These are phyloP conservation scores for Oostethus manadensis DNA, from an alignment of 2,113 vertebrate genomes.

Conservation along the genomic window DNA sequence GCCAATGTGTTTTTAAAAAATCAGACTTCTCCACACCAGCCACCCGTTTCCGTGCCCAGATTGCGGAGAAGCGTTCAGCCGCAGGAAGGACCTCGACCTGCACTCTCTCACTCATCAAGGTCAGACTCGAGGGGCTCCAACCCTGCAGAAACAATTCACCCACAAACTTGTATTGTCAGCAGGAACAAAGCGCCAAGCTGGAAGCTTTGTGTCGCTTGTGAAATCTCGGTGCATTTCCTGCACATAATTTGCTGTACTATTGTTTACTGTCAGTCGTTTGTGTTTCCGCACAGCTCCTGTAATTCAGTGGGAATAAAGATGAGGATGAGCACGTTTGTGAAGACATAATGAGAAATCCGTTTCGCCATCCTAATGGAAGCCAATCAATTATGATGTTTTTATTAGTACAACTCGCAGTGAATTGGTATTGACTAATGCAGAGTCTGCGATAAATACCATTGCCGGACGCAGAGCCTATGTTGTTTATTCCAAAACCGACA, in stretches of 20 bases:
- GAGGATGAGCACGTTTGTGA: background rate
- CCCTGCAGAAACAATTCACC: background rate
- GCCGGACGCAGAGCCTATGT: constrained; percentile 13
- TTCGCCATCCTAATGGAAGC: constrained; percentile 11
- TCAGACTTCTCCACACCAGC: constrained; percentile 83
- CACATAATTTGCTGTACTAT: background rate
- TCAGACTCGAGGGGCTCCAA: constrained; percentile 39
- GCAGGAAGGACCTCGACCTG: constrained; percentile 82
- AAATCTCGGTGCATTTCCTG: background rate
- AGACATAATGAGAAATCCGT: constrained; percentile 6
- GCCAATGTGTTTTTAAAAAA: background rate
- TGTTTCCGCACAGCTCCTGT: background rate
- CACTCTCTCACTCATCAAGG: constrained; percentile 83
- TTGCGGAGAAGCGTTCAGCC: constrained; percentile 82
- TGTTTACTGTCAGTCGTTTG: background rate
- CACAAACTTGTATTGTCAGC: background rate
- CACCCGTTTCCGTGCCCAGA: constrained; percentile 80
- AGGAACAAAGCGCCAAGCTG: background rate
- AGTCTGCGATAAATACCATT: constrained; percentile 28
- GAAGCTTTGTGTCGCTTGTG: background rate
- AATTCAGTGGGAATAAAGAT: background rate
- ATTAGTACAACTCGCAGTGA: constrained; percentile 26
- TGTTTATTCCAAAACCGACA: constrained; percentile 40
- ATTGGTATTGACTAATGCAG: constrained; percentile 48
- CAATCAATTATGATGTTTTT: constrained; percentile 40